Evolutionary conservation across 1,140 invertebrate species (phyloP).

Genomic region (Gryllus bimaculatus): DNA sequence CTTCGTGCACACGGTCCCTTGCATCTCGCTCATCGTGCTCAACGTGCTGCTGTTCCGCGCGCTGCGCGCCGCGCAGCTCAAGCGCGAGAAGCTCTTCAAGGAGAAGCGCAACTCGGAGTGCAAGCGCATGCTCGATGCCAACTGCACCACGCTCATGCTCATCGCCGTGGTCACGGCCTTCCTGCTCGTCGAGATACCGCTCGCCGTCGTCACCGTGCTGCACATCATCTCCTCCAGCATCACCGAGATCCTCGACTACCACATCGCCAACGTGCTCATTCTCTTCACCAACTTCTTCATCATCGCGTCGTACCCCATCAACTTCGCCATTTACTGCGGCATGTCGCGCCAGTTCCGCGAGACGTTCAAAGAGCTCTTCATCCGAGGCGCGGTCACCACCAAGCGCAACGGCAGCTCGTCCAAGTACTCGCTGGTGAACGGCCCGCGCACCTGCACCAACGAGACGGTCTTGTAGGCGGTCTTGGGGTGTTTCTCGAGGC

Average conservation of each 20-base stretch:
- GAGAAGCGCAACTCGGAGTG: conserved; percentile 78
- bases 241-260: conserved; percentile 61
- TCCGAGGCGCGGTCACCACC: conserved; percentile 39
- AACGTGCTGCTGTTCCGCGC: conserved; percentile 81
- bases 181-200: conserved; percentile 79
- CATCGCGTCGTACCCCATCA: conserved; percentile 82
- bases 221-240: conserved; percentile 69
- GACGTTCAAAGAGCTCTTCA: conserved; percentile 84
- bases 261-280: conserved; percentile 71
- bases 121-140: conserved; percentile 71
- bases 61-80: conserved; percentile 68
- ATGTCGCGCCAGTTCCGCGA: conserved; percentile 90
- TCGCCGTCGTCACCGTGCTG: conserved; percentile 76
- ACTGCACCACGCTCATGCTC: conserved; percentile 88
- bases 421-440: conserved; percentile 67
- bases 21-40: conserved; percentile 76
- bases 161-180: conserved; percentile 92
- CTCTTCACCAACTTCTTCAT: conserved; percentile 87
- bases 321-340: conserved; percentile 92
- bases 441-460: conserved; percentile 67
- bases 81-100: conserved; percentile 68
- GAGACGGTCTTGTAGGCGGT: conserved; percentile 61
- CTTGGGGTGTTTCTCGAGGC: too few relatives aligned
- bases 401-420: conserved; percentile 50
- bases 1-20: conserved; percentile 84